Conservation (phyloP, 2,797 vertebrate species). For the Naso thynnoides region DNA sequence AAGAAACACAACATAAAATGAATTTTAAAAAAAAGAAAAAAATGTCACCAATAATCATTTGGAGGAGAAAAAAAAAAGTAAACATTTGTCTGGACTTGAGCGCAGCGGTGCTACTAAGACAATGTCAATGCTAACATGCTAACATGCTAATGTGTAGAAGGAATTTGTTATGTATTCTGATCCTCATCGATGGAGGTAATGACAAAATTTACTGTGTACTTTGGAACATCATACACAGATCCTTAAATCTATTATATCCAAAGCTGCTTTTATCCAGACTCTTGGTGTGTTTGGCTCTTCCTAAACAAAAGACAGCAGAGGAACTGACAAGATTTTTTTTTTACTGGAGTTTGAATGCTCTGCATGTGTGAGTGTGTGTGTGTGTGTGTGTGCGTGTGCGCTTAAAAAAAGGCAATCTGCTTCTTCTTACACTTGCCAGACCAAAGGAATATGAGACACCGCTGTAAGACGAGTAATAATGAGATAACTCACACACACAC, state of each 20-base stretch:
- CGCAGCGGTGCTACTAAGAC: too few relatives aligned
- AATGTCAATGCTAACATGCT: too few relatives aligned
- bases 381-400: background rate
- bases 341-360: constrained; percentile 45
- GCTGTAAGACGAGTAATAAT: constrained; percentile 44
- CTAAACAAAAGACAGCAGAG: constrained; percentile 41
- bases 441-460: constrained; percentile 45
- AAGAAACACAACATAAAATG: background rate
- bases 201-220: background rate
- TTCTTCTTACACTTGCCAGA: constrained; percentile 56
- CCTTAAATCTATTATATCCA: constrained; percentile 18
- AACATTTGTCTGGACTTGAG: too few relatives aligned
- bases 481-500: constrained; percentile 36
- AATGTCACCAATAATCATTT: too few relatives aligned
- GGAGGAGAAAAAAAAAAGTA: too few relatives aligned
- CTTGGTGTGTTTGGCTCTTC: constrained; percentile 31
- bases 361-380: constrained; percentile 13
- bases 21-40: too few relatives aligned
- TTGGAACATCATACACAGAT: background rate
- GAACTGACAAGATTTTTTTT: constrained; percentile 37
- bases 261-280: background rate
- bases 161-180: too few relatives aligned
- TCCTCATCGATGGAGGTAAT: too few relatives aligned
- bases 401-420: constrained; percentile 34
- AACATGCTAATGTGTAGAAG: too few relatives aligned